These are phyloP conservation scores for Aproaerema taeniolella DNA, from an alignment of 2,888 invertebrate species.

Conservation along the genomic window DNA sequence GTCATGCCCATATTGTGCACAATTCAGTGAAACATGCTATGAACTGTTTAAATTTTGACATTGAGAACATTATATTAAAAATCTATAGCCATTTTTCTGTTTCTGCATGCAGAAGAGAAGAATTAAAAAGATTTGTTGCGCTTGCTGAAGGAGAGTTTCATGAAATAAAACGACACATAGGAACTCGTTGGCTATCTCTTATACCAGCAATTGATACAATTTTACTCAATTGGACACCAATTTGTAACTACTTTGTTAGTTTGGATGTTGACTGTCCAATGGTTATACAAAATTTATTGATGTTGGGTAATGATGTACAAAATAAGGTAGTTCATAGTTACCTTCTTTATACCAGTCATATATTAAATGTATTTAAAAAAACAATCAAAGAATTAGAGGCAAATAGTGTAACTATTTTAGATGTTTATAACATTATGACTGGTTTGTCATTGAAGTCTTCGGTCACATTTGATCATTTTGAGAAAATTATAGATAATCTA, in stretches of 20 bases:
- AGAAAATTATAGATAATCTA: slow-evolving; percentile 14
- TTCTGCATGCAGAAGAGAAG: slow-evolving; percentile 18
- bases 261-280: slow-evolving; percentile 22
- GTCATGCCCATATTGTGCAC: slow-evolving; percentile 23
- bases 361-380: slow-evolving; percentile 21
- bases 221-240: slow-evolving; percentile 17
- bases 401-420: slow-evolving; percentile 18
- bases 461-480: slow-evolving; percentile 20
- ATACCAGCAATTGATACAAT: slow-evolving; percentile 16
- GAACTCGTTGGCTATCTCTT: slow-evolving; percentile 19
- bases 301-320: slow-evolving; percentile 4
- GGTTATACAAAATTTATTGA: slow-evolving; percentile 14
- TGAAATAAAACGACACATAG: slow-evolving; percentile 20
- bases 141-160: slow-evolving; percentile 23
- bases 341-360: slow-evolving; percentile 19
- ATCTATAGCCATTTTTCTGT: slow-evolving; percentile 21
- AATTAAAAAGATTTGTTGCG: slow-evolving; percentile 18
- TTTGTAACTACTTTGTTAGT: slow-evolving; percentile 21
- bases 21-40: slow-evolving; percentile 20
- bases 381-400: slow-evolving; percentile 20
- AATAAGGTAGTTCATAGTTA: slow-evolving; percentile 8
- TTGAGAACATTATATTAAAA: slow-evolving; percentile 20
- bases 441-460: slow-evolving; percentile 18
- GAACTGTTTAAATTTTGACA: slow-evolving; percentile 15
- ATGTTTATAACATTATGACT: slow-evolving; percentile 20